These are phyloP conservation scores for Pinna nobilis DNA, from an alignment of 1,140 invertebrate genomes.

Conservation along the genomic window DNA sequence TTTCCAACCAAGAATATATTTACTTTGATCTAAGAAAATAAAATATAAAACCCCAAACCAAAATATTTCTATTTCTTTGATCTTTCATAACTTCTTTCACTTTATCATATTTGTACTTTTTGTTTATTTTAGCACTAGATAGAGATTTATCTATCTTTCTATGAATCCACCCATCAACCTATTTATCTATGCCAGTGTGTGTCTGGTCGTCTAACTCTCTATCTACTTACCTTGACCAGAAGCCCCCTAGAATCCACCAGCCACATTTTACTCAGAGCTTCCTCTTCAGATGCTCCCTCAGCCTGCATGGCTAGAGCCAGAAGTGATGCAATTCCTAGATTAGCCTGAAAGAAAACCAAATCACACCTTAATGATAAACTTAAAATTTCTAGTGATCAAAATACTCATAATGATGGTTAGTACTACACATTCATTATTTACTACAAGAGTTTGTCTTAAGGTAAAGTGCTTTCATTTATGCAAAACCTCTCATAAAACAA, in stretches of 20 bases:
- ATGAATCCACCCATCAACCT: too few species aligned
- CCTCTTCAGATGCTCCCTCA: constrained; percentile 48
- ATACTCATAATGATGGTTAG: not conserved
- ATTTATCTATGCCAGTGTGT: too few species aligned
- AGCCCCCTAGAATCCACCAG: constrained; percentile 68
- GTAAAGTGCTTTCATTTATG: too few species aligned
- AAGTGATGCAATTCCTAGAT: constrained; percentile 70
- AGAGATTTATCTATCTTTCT: too few species aligned
- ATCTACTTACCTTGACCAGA: constrained; percentile 53
- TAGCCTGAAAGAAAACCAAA: constrained; percentile 58
- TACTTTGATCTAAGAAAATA: not conserved
- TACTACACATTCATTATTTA: not conserved
- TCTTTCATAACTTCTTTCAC: too few species aligned
- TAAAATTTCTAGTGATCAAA: not conserved
- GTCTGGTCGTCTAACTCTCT: not conserved
- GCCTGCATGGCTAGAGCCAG: constrained; percentile 60
- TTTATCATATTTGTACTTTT: not conserved
- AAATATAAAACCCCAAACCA: too few species aligned
- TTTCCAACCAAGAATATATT: not conserved
- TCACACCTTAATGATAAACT: not conserved
- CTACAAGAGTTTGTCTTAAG: not conserved
- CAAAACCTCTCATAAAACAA: too few species aligned
- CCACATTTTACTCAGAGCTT: constrained; percentile 61
- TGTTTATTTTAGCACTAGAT: not conserved
- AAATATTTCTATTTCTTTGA: too few species aligned